These are phyloP conservation scores for Dasyurus viverrinus DNA, from an alignment of 2,113 vertebrate species.

Conservation along the genomic window DNA sequence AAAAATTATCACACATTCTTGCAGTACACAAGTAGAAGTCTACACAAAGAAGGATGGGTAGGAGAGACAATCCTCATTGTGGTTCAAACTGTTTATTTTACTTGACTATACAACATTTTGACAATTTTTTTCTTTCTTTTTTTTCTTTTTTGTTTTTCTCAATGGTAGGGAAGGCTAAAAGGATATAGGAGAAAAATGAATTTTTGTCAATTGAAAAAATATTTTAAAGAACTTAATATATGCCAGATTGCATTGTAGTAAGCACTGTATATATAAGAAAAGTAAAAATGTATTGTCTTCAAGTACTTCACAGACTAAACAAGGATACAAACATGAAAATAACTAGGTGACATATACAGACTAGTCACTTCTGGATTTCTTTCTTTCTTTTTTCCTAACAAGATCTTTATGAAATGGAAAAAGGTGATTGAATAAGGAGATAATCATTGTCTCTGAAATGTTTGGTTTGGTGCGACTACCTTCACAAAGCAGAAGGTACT, in stretches of 20 bases:
- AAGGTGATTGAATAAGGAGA: background rate
- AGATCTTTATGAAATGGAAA: conserved; percentile 20
- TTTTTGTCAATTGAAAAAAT: background rate
- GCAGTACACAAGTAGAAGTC: background rate
- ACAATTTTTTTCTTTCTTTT: background rate
- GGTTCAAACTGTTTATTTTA: background rate
- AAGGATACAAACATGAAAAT: background rate
- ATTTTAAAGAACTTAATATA: background rate
- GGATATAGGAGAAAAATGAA: background rate
- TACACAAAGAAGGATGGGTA: background rate
- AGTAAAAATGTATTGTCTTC: background rate
- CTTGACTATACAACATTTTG: background rate
- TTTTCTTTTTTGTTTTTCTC: background rate
- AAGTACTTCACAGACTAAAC: background rate
- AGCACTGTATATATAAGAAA: background rate
- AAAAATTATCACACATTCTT: background rate
- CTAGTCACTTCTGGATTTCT: conserved; percentile 51
- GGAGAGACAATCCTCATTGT: background rate
- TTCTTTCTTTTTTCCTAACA: background rate
- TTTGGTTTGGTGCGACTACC: background rate
- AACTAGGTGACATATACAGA: background rate
- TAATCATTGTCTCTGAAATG: background rate
- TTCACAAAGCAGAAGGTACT: background rate
- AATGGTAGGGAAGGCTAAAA: background rate
- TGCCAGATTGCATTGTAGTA: background rate